Evolutionary conservation across 2,888 invertebrate genomes (phyloP).

Genomic region (Coelopa pilipes): DNA sequence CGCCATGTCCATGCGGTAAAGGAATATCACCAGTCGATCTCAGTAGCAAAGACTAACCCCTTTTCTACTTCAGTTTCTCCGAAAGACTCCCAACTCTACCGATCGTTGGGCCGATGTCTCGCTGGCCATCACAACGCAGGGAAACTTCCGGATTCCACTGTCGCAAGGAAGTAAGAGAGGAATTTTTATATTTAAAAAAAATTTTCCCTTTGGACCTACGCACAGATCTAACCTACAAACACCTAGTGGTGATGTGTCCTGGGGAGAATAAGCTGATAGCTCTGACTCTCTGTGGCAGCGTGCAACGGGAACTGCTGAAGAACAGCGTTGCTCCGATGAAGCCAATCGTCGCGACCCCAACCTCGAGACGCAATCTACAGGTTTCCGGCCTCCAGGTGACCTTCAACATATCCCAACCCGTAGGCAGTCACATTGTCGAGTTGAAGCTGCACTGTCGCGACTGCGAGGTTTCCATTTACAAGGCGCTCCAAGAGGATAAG

Average conservation of each 20-base stretch:
- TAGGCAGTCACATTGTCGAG: constrained; percentile 71
- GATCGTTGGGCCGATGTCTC: constrained; percentile 75
- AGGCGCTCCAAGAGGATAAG: constrained; percentile 69
- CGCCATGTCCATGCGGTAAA: constrained; percentile 75
- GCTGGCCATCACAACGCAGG: constrained; percentile 75
- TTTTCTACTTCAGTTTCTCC: constrained; percentile 48
- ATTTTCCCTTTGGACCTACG: not conserved
- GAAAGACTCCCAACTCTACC: constrained; percentile 52
- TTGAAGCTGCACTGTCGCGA: constrained; percentile 72
- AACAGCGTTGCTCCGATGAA: constrained; percentile 67
- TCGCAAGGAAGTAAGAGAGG: constrained; percentile 73
- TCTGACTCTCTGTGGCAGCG: constrained; percentile 75
- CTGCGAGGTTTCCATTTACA: constrained; percentile 74
- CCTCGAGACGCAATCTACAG: constrained; percentile 67
- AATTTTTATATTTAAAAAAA: constrained; percentile 65
- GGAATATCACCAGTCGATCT: constrained; percentile 28
- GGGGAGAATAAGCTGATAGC: constrained; percentile 81
- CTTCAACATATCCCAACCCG: constrained; percentile 71
- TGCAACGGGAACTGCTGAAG: constrained; percentile 74
- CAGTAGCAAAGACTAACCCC: not conserved
- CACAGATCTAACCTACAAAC: constrained; percentile 76
- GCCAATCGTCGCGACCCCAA: constrained; percentile 39
- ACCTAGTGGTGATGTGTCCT: constrained; percentile 76
- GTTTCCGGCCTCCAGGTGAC: constrained; percentile 68
- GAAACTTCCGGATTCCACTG: constrained; percentile 76